Evolutionary conservation across 2,113 vertebrate genomes (phyloP), one percentile per base, ranked within the genome.

Genomic region (Oophaga pumilio): DNA sequence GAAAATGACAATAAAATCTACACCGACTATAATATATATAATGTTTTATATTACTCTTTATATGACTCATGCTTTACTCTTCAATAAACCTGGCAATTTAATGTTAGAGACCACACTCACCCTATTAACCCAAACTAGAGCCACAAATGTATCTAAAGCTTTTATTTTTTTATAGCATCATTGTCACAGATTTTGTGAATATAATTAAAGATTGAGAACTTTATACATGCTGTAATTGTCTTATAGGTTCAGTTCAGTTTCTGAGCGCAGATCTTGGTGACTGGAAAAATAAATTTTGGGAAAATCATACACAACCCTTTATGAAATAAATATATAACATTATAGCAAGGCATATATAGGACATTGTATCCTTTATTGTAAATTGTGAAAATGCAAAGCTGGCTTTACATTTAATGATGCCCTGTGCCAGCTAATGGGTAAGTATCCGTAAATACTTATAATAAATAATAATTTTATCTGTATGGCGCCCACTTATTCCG

Each of bases 11-110:
- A 52, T 28, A 62, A 78, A 57, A 20, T 50, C 49, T 53, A 6
- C 8, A 4, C 8, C 20, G 43, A 69, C 81, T 83, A 52, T 83
- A 69, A 53, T 83, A 49, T 83, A 69, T 28, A 52, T 83, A 69
- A 53, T 83, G 62, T 83, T 83, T 28, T 83, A 52, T 69, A 53
- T 28, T 17, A 20, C 28, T n/a, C 57, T 50, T 74, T 43, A 33
- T 60, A 62, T 80, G 56, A 24, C 56, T 80, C 56, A 33, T n/a
- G 17, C 22, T 26, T 79, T 59, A 18, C 2, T 6, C 10, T 79
- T 26, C 14, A 15, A 57, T 79, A 24, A 33, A 6, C 69, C 69
- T 33, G 20, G 71, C 43, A 1, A 18, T 50, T 74, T 26, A 59
- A 79, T 28, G 14, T 10, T 59, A 79, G 22, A 77, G n/a, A 77